Conservation (phyloP, 2,888 invertebrate species). For the Helicoverpa assulta region DNA sequence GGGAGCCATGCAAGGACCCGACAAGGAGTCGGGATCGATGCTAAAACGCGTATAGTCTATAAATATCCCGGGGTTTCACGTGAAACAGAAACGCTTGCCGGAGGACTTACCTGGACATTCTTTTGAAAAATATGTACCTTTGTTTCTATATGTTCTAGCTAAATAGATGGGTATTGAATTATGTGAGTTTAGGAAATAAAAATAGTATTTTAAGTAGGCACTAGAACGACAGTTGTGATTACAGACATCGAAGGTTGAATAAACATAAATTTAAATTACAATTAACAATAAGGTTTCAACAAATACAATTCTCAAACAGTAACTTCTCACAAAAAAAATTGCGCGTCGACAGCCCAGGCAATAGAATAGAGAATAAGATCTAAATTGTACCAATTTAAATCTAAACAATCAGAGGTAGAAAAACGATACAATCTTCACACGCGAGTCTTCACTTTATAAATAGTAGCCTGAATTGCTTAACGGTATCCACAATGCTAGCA, state of each 20-base stretch:
- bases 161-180: constrained; percentile 17
- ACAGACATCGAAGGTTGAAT: neutral
- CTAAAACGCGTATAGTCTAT: constrained; percentile 66
- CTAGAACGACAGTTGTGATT: neutral
- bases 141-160: constrained; percentile 15
- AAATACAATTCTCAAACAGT: too few relatives aligned
- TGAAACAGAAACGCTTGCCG: constrained; percentile 56
- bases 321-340: too few relatives aligned
- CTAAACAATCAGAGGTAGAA: constrained; percentile 37
- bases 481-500: constrained; percentile 35
- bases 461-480: constrained; percentile 49
- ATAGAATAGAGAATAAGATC: constrained; percentile 8
- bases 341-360: neutral
- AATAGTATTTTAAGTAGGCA: neutral
- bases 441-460: constrained; percentile 49
- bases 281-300: too few relatives aligned
- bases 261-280: too few relatives aligned
- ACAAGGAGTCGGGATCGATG: constrained; percentile 68
- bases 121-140: constrained; percentile 41
- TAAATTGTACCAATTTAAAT: constrained; percentile 24
- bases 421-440: constrained; percentile 43
- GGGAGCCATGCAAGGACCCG: constrained; percentile 39
- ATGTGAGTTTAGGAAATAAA: neutral
- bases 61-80: constrained; percentile 70
- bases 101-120: constrained; percentile 62